Evolutionary conservation across 1,140 invertebrate genomes (phyloP), one percentile per base, ranked within the genome.

Genomic region (Hesperophylax magnus): DNA sequence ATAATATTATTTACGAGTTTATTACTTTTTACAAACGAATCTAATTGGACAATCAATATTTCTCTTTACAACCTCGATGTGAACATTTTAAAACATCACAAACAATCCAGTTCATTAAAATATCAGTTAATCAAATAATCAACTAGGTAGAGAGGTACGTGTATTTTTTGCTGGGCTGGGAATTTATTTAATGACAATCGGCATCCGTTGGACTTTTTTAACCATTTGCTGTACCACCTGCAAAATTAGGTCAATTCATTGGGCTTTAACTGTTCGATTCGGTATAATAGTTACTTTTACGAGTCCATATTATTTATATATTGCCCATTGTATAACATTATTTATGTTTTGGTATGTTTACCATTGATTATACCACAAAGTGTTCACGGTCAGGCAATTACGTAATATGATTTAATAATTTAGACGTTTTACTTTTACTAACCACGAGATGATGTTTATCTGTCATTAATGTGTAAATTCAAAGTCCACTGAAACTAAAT

Each of bases 181-280:
- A 27, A 27, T 67, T 67, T n/a, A 67, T 67, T 67, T 67, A 27
- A 67, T 67, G 22, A 31, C 63, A 34, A 67, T 22, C 63, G 63
- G 17, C 17, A 27, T 67, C 22, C 31, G 22, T 67, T 67, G 39
- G 11, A 14, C 11, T 47, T 31, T 31, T 67, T 67, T 34, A 6
- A 24, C 20, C 0, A 67, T 31, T 27, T 67, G 24, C 63, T 17
- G 63, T 31, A 34, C 22, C 63, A 67, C 63, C 63, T 67, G 63
- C 63, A 67, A 67, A 67, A 39, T 67, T 67, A 31, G 63, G 63
- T 67, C 63, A 67, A 31, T 67, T 27, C 63, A 18, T 31, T n/a
- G 63, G 63, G 63, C 27, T 67, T 27, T 67, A 67, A 22, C 27
- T 22, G 17, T 67, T 67, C 31, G 17, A 67, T 67, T 27, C 22